Base-by-base conservation (phyloP, 2,797 vertebrate species). In the Lithobates sylvaticus region DNA sequence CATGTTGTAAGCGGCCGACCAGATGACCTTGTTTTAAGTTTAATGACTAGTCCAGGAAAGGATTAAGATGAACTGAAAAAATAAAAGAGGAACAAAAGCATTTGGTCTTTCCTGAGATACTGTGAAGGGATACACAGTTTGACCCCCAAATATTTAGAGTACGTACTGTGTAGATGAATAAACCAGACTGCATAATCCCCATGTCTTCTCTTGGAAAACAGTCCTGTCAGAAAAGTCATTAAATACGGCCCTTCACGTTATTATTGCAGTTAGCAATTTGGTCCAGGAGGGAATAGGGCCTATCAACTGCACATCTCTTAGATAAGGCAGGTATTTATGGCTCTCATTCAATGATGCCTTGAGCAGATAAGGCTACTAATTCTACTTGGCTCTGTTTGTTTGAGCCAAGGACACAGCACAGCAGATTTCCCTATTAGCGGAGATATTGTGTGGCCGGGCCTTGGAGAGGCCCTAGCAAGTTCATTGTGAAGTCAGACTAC, bases 291-390 rank as follows among this genome's bases (percentile, higher is more conserved):
- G 85, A 72, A 77, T 74, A 61, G 27, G 58, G 54, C 58, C 44
- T 82, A 87, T 87, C 85, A 73, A 42, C 67, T 67, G 29, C 42
- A 78, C 75, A 87, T 87, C 80, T 83, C 26, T 67, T n/a, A 87
- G 85, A 87, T 87, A 87, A 87, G 85, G 29, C 69, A 74, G 81
- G 85, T 74, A 87, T 87, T 87, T 87, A 87, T 87, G 70, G 74
- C 78, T 68, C 78, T 44, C 78, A 69, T 86, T 86, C 78, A 76
- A 23, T 77, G 79, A 83, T 83, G 68, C 69, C 71, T 83, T 47
- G 39, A 54, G 47, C 27, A 87, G 85, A 87, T 87, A 87, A 87
- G 54, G 58, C 32, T 21, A 16, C 54, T 69, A 42, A 83, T 83
- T 86, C 85, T 81, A 44, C 68, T 77, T 68, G 61, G 18, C 80